A percentile compares a stretch with the other conserved stretches of the same genome.
These are phyloP conservation scores for Streptopelia turtur DNA, from an alignment of 2,797 vertebrate genomes.

Conservation along the genomic window DNA sequence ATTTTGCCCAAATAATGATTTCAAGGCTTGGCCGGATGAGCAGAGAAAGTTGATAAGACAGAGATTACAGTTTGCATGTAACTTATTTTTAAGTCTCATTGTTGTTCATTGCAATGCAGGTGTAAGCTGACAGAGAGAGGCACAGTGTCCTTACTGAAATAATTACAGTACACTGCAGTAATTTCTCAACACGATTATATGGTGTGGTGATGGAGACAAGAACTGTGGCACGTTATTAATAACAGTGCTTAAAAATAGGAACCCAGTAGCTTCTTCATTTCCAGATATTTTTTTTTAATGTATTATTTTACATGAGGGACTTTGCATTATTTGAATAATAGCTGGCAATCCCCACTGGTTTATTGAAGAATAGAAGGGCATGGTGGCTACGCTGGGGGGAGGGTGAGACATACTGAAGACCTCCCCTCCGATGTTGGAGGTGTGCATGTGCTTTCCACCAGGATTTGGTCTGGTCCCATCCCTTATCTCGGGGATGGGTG, in stretches of 20 bases:
- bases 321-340: background rate
- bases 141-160: background rate
- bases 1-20: background rate
- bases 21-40: background rate
- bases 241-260: slow-evolving; percentile 29
- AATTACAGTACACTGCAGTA: slow-evolving; percentile 3
- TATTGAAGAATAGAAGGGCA: background rate
- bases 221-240: background rate
- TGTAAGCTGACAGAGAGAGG: background rate
- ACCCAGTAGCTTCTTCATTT: background rate
- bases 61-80: background rate
- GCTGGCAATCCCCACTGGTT: background rate
- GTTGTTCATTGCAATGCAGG: slow-evolving; percentile 5
- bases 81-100: background rate
- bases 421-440: background rate
- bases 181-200: background rate
- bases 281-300: background rate
- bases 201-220: background rate
- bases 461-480: background rate
- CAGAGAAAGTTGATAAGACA: background rate
- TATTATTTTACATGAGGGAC: background rate
- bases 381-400: background rate
- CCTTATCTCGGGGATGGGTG: background rate
- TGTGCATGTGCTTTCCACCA: background rate
- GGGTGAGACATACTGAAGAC: background rate